A percentile compares a stretch with the other conserved stretches of the same genome.
phyloP scores from a whole-genome alignment of 2,797 vertebrate species.

The Tenualosa thibaudeaui region DNA sequence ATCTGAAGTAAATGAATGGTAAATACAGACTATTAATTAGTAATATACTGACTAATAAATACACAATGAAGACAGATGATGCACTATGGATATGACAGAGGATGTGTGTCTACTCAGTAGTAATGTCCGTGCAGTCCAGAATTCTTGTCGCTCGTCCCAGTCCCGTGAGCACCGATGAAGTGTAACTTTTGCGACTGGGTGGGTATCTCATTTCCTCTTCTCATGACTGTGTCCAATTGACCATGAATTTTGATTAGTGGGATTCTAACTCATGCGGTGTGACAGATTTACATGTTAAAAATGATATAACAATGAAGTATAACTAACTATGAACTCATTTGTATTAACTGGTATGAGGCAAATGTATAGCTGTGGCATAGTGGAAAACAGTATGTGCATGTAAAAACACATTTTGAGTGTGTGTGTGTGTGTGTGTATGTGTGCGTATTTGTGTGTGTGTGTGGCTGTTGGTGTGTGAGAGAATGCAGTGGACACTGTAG shows the following conservation, averaged over 20 bases:
- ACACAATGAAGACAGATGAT: no score
- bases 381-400: no score
- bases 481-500: constrained; percentile 32
- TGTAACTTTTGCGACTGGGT: not conserved
- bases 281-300: no score
- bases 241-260: not conserved
- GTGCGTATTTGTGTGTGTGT: not conserved
- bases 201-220: not conserved
- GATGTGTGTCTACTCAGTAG: not conserved
- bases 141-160: no score
- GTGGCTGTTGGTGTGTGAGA: not conserved
- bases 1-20: not conserved
- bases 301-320: no score
- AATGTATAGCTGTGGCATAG: no score
- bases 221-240: not conserved
- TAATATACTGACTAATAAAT: not conserved
- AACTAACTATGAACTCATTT: no score
- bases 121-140: not conserved
- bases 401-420: not conserved
- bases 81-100: not conserved
- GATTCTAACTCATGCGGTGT: not conserved
- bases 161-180: not conserved
- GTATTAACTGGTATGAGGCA: no score
- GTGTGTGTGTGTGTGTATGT: not conserved
- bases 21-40: no score